Conservation (phyloP, 2,113 vertebrate genomes). For the Salvelinus fontinalis region DNA sequence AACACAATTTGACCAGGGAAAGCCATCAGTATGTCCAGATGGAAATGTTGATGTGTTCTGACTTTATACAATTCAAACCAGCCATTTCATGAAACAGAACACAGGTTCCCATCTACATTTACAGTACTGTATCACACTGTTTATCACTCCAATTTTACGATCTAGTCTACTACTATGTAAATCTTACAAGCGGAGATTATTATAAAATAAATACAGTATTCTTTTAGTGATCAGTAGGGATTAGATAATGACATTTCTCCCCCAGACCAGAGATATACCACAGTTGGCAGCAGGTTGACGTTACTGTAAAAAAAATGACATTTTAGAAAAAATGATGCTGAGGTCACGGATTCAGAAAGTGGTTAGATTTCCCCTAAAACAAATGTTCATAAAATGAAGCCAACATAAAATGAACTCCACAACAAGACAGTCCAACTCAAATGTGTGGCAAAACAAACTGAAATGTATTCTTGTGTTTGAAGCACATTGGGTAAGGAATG, state of each 20-base stretch:
- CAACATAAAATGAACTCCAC: not conserved
- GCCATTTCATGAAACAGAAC: not conserved
- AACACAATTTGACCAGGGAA: not conserved
- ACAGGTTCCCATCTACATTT: slow-evolving; percentile 27
- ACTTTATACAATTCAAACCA: not conserved
- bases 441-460: not conserved
- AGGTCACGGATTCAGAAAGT: not conserved
- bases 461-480: not conserved
- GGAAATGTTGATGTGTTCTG: not conserved
- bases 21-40: slow-evolving; percentile 5
- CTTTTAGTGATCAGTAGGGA: not conserved
- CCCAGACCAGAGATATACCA: not conserved
- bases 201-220: slow-evolving; percentile 4
- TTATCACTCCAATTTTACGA: no score
- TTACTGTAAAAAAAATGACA: not conserved
- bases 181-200: not conserved
- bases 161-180: not conserved
- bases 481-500: not conserved
- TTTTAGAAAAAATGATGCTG: not conserved
- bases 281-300: not conserved
- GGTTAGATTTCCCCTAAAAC: not conserved
- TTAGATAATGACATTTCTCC: not conserved
- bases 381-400: not conserved
- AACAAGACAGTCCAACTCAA: not conserved
- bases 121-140: not conserved